These are phyloP conservation scores for Campylomormyrus tamandua DNA, from an alignment of 2,113 vertebrate species.

Conservation along the genomic window DNA sequence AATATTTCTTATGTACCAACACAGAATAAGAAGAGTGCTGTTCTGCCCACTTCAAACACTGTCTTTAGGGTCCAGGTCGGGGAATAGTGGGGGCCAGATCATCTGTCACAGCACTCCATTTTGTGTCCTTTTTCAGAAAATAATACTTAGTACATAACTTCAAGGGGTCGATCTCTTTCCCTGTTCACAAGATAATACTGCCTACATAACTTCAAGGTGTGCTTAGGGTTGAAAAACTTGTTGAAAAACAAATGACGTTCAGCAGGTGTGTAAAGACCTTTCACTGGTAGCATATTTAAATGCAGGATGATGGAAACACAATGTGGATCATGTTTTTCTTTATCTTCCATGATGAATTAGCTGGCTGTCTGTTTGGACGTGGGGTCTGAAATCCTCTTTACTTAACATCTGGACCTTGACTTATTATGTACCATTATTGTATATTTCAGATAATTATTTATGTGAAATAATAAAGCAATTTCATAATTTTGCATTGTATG, in stretches of 20 bases:
- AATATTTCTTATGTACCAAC: neutral
- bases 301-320: neutral
- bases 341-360: neutral
- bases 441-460: neutral
- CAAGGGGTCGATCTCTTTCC: too few relatives aligned
- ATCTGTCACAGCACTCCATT: neutral
- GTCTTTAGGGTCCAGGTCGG: neutral
- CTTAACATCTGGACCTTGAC: neutral
- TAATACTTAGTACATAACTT: neutral
- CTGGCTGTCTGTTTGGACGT: neutral
- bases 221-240: neutral
- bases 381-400: neutral
- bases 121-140: neutral
- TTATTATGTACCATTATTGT: neutral
- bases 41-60: neutral
- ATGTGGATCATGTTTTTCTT: neutral
- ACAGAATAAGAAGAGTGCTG: neutral
- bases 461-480: neutral
- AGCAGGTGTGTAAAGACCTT: neutral
- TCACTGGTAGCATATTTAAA: neutral
- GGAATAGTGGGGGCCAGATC: neutral
- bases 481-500: neutral
- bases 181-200: neutral
- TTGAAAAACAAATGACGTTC: neutral
- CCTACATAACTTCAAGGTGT: neutral